Evolutionary conservation across 2,113 vertebrate genomes (phyloP).

Genomic region (Tupaia tana): DNA sequence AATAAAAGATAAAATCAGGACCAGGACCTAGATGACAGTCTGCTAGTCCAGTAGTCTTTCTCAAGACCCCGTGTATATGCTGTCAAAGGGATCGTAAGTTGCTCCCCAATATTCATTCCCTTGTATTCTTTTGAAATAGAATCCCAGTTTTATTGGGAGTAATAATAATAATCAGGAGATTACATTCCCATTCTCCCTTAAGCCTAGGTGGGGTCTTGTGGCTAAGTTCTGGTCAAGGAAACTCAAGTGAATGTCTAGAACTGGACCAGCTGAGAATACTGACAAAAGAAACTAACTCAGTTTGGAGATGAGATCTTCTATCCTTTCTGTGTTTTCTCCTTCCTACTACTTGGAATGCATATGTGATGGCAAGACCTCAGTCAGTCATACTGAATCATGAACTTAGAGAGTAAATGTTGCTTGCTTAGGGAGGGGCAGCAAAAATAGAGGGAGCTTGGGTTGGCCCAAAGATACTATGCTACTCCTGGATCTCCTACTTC

Average conservation of each 20-base stretch:
- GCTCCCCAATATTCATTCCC: not conserved
- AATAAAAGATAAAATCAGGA: slow-evolving; percentile 16
- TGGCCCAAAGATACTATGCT: not conserved
- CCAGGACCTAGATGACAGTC: not conserved
- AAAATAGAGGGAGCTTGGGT: not conserved
- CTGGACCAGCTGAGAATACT: not conserved
- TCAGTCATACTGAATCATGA: not conserved
- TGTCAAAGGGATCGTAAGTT: not conserved
- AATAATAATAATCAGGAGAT: not conserved
- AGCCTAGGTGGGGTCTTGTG: not conserved
- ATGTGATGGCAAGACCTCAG: not conserved
- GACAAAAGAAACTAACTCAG: not conserved
- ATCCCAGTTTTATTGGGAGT: not conserved
- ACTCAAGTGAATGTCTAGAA: not conserved
- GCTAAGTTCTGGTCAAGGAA: slow-evolving; percentile 11
- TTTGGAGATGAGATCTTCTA: not conserved
- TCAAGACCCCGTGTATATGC: not conserved
- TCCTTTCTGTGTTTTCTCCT: not conserved
- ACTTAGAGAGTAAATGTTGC: not conserved
- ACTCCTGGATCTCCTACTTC: not conserved
- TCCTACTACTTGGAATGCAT: slow-evolving; percentile 6
- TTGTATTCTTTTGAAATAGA: slow-evolving; percentile 46
- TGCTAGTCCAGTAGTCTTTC: not conserved
- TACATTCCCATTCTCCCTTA: not conserved
- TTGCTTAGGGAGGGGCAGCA: not conserved